Base-by-base conservation (phyloP, 2,797 vertebrate species). In the Xiphophorus birchmanni region DNA sequence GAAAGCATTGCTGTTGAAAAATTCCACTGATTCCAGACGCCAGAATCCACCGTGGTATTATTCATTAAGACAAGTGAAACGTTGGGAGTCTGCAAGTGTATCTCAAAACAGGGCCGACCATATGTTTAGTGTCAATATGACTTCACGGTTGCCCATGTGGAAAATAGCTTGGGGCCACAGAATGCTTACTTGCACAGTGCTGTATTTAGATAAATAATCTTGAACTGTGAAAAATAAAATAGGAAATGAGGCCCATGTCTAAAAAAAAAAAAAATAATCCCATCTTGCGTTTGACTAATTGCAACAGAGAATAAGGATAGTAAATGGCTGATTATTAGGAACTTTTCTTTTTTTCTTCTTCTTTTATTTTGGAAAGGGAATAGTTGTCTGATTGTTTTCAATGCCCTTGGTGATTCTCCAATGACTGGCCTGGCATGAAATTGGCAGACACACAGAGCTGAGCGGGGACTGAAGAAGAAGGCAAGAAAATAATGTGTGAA, bases 81-180 rank as follows among this genome's bases (percentile, higher is more conserved):
- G 90, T 91, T 87, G 90, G 88, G 92, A 95, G 93, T 95, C 93
- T 94, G 92, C 86, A 82, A 95, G 94, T 93, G 93, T 94, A 94
- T 95, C 94, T 95, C 92, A 88, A 92, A 95, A 94, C 92, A 94
- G 93, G 93, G 91, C 93, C 94, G 88, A 92, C 96, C 96, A 96
- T 96, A 96, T 96, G 95, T 95, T 95, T 95, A 95, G 95, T 95
- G 95, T 95, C 95, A 96, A 96, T 96, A 96, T 91, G 94, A 96
- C 95, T 96, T 96, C 95, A 96, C 90, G 94, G 94, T 96, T 92
- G 94, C 94, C 94, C 89, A 93, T 95, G 95, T 96, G 95, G 95
- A 96, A 96, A 96, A 96, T 95, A 95, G 95, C 95, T 94, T 72
- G 82, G 79, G 94, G 95, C 94, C 92, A 91, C 90, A 86, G 87